phyloP scores from a whole-genome alignment of 64 coral and sea anemone genomes.

The Cladopsammia gracilis region DNA sequence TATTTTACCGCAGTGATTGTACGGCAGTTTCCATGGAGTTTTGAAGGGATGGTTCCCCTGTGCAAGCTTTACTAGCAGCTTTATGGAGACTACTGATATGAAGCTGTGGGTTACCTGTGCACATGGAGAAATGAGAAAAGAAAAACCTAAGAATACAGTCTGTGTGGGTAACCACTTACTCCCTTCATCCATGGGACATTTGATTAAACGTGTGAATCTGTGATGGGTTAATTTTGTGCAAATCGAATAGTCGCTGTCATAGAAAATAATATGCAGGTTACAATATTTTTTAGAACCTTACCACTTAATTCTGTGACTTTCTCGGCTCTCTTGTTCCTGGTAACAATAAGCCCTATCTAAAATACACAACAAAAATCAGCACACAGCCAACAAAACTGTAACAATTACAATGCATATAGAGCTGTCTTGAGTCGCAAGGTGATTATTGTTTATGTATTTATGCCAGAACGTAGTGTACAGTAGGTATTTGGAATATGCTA shows the following conservation, averaged over 20 bases:
- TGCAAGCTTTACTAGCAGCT: conserved; percentile 77
- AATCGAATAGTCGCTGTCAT: no score
- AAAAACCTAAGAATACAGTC: neutral
- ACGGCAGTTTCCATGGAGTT: conserved; percentile 86
- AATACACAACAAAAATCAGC: neutral
- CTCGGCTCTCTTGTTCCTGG: conserved; percentile 95
- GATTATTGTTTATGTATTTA: no score
- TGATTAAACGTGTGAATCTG: neutral
- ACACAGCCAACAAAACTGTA: neutral
- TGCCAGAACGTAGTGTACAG: no score
- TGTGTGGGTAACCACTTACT: neutral
- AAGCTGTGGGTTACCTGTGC: conserved; percentile 94
- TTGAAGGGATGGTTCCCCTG: conserved; percentile 97
- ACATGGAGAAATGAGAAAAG: neutral
- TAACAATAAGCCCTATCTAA: conserved; percentile 91
- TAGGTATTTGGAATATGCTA: no score
- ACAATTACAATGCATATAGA: conserved; percentile 28
- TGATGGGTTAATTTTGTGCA: neutral
- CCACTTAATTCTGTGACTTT: conserved; percentile 91
- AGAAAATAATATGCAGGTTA: neutral
- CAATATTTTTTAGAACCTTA: conserved; percentile 3
- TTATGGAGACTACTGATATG: conserved; percentile 86
- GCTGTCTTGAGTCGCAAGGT: no score
- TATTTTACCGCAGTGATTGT: conserved; percentile 79
- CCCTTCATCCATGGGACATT: neutral